Percentiles rank a stretch among this genome's conserved stretches.
phyloP scores from a whole-genome alignment of 2,797 vertebrate genomes.

The Cryptoprocta ferox region DNA sequence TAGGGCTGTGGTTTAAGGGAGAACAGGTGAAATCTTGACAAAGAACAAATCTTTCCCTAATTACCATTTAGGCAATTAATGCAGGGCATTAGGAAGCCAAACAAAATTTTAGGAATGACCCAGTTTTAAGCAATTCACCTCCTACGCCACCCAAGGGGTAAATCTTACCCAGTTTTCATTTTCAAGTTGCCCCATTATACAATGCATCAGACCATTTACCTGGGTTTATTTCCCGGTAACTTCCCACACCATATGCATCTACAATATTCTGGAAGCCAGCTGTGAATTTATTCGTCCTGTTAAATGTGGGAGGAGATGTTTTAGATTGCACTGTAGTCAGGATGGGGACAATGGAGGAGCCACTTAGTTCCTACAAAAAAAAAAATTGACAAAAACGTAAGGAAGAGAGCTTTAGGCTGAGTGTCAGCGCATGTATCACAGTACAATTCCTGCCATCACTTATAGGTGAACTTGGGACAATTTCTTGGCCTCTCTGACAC shows the following conservation, averaged over 20 bases:
- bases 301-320: conserved; percentile 89
- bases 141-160: not conserved
- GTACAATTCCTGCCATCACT: not conserved
- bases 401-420: not conserved
- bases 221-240: conserved; percentile 90
- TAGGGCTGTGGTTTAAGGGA: not conserved
- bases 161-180: not conserved
- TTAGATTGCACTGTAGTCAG: conserved; percentile 86
- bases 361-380: conserved; percentile 86
- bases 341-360: conserved; percentile 88
- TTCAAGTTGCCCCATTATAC: not conserved
- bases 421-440: fast-evolving
- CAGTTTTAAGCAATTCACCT: not conserved
- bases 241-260: conserved; percentile 89
- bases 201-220: conserved; percentile 75
- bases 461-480: not conserved
- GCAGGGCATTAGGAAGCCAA: not conserved
- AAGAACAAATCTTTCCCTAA: not conserved
- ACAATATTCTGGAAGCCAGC: conserved; percentile 91
- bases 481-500: not conserved
- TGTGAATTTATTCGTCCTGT: conserved; percentile 91
- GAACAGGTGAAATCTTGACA: not conserved
- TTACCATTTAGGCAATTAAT: not conserved
- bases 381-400: not conserved
- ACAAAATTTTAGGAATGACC: not conserved